Evolutionary conservation across 1,140 invertebrate species (phyloP).

Genomic region (Pararge aegeria): DNA sequence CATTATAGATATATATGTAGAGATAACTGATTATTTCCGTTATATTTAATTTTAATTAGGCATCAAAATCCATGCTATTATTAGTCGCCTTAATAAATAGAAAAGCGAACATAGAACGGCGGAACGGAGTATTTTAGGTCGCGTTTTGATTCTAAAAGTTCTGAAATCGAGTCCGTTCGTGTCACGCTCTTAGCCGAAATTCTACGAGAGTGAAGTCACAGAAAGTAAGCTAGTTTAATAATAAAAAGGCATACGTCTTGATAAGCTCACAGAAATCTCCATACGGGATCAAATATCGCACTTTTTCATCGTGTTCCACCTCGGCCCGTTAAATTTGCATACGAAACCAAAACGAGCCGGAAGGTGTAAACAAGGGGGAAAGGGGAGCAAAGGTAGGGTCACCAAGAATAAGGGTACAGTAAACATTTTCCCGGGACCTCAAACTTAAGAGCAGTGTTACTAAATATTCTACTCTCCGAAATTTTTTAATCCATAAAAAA

Average conservation of each 20-base stretch:
- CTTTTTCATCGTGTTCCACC: slow-evolving; percentile 27
- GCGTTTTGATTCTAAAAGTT: too few species aligned
- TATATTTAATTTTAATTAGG: too few species aligned
- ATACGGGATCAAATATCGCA: slow-evolving; percentile 21
- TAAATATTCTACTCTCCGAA: too few species aligned
- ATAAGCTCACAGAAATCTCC: slow-evolving; percentile 13
- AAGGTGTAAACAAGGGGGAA: slow-evolving; percentile 33
- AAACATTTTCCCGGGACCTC: not conserved
- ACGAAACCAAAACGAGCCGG: slow-evolving; percentile 33
- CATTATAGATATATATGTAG: too few species aligned
- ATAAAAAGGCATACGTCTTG: slow-evolving; percentile 4
- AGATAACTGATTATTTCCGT: too few species aligned
- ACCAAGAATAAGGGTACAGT: not conserved
- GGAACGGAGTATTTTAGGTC: too few species aligned
- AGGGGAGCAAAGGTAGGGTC: not conserved
- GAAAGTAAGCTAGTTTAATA: not conserved
- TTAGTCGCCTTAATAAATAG: too few species aligned
- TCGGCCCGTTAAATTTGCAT: slow-evolving; percentile 34
- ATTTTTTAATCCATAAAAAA: too few species aligned
- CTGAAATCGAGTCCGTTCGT: too few species aligned
- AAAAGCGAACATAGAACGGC: too few species aligned
- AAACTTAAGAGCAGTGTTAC: too few species aligned
- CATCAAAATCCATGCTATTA: too few species aligned
- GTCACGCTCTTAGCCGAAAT: not conserved
- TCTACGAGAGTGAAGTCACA: not conserved